Evolutionary conservation across 35 echinoderm and acorn worm species (phyloP).

Genomic region (Strongylocentrotus purpuratus): DNA sequence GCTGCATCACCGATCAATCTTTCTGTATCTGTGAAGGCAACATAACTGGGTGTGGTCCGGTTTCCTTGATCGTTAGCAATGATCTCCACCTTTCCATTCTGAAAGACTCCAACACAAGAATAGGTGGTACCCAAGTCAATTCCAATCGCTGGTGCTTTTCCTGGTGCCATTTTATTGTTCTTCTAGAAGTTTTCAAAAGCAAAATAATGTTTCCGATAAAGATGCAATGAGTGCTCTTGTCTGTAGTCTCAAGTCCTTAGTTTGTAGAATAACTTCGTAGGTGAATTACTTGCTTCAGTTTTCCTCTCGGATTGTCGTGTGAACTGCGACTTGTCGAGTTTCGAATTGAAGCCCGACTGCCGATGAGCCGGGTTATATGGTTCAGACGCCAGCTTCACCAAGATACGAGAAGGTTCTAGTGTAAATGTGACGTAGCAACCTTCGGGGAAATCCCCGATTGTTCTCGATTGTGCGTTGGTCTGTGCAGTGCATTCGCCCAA

Average conservation of each 20-base stretch:
- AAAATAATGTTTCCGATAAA: not conserved
- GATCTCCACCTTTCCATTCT: not conserved
- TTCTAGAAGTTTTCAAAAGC: not conserved
- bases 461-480: not conserved
- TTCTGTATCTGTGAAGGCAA: not conserved
- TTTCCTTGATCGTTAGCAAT: conserved; percentile 4
- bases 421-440: not conserved
- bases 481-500: not conserved
- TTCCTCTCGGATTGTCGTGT: not conserved
- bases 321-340: not conserved
- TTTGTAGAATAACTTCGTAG: not conserved
- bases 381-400: not conserved
- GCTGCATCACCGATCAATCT: not conserved
- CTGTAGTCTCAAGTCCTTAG: no score
- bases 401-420: not conserved
- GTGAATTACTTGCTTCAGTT: not conserved
- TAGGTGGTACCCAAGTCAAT: not conserved
- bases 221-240: not conserved
- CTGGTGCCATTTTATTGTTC: not conserved
- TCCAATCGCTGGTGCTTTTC: not conserved
- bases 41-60: not conserved
- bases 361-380: not conserved
- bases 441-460: not conserved
- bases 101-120: conserved; percentile 16
- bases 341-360: not conserved